phyloP scores from a whole-genome alignment of 2,797 vertebrate species.

The Hyperoplus lanceolatus region DNA sequence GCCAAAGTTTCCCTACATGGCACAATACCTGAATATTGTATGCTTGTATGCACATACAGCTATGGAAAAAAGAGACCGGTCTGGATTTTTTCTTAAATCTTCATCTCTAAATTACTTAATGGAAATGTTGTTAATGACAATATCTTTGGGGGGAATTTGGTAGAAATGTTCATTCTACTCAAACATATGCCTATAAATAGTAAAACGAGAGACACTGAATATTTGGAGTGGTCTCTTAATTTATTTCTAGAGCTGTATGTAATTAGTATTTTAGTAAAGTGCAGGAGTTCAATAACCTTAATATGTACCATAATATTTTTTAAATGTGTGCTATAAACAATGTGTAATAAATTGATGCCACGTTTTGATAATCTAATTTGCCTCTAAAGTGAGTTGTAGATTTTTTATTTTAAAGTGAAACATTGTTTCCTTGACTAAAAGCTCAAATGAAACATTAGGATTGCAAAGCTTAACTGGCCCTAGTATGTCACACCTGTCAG shows the following conservation, averaged over 20 bases:
- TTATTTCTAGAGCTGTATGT: too few relatives aligned
- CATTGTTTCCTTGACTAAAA: constrained; percentile 24
- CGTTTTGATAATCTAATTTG: background rate
- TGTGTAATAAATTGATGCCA: background rate
- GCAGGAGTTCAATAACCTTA: background rate
- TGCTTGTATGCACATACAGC: background rate
- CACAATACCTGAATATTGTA: background rate
- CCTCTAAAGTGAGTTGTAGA: background rate
- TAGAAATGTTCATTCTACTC: too few relatives aligned
- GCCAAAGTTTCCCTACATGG: background rate
- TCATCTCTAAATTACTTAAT: too few relatives aligned
- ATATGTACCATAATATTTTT: background rate
- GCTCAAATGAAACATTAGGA: constrained; percentile 23
- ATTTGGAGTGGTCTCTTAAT: too few relatives aligned
- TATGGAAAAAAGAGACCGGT: too few relatives aligned
- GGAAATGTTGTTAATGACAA: too few relatives aligned
- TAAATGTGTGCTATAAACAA: background rate
- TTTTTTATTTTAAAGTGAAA: background rate
- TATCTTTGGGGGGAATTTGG: too few relatives aligned
- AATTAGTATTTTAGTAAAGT: background rate
- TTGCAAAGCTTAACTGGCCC: constrained; percentile 42
- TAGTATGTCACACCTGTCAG: constrained; percentile 32
- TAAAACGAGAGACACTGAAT: too few relatives aligned
- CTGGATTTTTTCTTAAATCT: too few relatives aligned
- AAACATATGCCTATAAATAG: too few relatives aligned